A percentile compares a stretch with the other conserved stretches of the same genome.
Conservation (phyloP, 1,140 invertebrate species). For the Drosophila lini region DNA sequence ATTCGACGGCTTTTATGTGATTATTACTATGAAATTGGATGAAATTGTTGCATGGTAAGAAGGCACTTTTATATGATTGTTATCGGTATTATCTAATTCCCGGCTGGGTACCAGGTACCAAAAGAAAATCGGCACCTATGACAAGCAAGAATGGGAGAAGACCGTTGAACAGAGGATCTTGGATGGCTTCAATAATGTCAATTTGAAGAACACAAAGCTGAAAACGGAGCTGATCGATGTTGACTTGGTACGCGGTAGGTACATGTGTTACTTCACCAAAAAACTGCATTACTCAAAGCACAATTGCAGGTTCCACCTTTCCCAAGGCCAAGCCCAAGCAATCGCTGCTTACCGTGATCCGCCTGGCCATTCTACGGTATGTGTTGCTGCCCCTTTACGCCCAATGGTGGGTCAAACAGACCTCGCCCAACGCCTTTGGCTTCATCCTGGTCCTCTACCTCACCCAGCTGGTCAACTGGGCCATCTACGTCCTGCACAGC, state of each 20-base stretch:
- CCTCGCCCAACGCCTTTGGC: conserved; percentile 89
- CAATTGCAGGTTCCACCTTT: conserved; percentile 92
- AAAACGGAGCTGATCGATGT: conserved; percentile 98
- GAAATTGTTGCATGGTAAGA: conserved; percentile 84
- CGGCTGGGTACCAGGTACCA: conserved; percentile 89
- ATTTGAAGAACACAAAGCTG: conserved; percentile 93
- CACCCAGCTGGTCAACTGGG: conserved; percentile 90
- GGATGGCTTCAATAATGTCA: conserved; percentile 92
- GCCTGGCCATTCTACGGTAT: conserved; percentile 91
- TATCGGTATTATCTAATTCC: conserved; percentile 3
- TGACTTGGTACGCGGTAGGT: conserved; percentile 93
- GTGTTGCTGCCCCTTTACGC: conserved; percentile 92
- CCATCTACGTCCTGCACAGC: conserved; percentile 86
- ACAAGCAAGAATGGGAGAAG: conserved; percentile 98
- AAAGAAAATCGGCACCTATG: conserved; percentile 97
- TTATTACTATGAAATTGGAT: conserved; percentile 84
- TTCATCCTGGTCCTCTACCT: conserved; percentile 91
- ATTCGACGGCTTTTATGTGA: conserved; percentile 68
- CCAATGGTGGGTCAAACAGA: conserved; percentile 95
- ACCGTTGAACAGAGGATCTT: conserved; percentile 95
- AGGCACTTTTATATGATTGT: background rate
- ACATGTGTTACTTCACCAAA: background rate
- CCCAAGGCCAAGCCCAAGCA: conserved; percentile 97
- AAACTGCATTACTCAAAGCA: background rate
- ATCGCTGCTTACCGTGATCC: conserved; percentile 92